Percentiles rank a stretch among this genome's conserved stretches.
Evolutionary conservation across 1,140 invertebrate species (phyloP).

Genomic region (Tetraneura akinire): DNA sequence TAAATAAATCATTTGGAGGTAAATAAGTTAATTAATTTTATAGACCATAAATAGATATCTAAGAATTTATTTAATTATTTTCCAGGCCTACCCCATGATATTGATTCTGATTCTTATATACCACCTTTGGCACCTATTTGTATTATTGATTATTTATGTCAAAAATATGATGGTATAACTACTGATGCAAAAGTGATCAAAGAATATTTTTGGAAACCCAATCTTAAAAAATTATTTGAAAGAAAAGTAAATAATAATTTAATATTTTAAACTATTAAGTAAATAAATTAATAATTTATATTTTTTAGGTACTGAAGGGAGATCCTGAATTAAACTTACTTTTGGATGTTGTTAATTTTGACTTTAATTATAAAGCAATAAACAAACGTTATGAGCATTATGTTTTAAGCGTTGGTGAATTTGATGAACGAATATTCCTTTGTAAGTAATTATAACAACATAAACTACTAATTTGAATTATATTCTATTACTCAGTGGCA

Average conservation of each 20-base stretch:
- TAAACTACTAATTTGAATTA: too few species aligned
- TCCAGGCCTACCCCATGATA: slow-evolving; percentile 73
- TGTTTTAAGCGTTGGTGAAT: slow-evolving; percentile 88
- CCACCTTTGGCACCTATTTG: slow-evolving; percentile 72
- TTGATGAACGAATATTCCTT: slow-evolving; percentile 78
- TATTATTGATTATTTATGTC: slow-evolving; percentile 82
- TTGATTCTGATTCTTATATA: slow-evolving; percentile 69
- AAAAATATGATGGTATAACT: slow-evolving; percentile 69
- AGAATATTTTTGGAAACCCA: slow-evolving; percentile 81
- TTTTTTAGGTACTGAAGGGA: slow-evolving; percentile 63
- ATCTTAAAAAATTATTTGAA: slow-evolving; percentile 79
- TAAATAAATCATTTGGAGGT: slow-evolving; percentile 84
- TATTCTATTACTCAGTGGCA: too few species aligned
- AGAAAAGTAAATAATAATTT: slow-evolving; percentile 64
- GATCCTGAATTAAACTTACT: slow-evolving; percentile 69
- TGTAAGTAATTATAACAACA: slow-evolving; percentile 24
- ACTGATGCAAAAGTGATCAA: slow-evolving; percentile 89
- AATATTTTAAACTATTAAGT: not conserved
- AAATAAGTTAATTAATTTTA: too few species aligned
- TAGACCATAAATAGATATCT: not conserved
- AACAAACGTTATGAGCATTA: slow-evolving; percentile 89
- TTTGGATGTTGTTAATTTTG: slow-evolving; percentile 73
- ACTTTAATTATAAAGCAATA: slow-evolving; percentile 79
- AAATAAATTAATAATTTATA: not conserved
- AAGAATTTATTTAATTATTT: slow-evolving; percentile 51